A percentile compares a stretch with the other conserved stretches of the same genome.
Conservation (phyloP, 2,888 invertebrate species). For the Meliscaeva auricollis region DNA sequence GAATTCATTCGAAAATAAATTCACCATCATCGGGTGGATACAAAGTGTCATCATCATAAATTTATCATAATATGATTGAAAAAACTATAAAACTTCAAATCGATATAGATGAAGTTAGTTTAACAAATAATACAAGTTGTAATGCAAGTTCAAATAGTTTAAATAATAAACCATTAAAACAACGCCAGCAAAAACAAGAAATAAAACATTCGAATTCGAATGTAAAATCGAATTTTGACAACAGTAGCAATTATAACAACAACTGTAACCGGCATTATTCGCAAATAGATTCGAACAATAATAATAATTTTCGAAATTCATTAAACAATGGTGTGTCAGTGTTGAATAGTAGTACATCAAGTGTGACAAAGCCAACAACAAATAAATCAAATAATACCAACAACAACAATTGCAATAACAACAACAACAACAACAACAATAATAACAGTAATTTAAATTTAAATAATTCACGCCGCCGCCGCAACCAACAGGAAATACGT, state of each 20-base stretch:
- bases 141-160: constrained; percentile 66
- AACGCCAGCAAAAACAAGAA: constrained; percentile 11
- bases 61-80: constrained; percentile 72
- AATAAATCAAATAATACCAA: constrained; percentile 40
- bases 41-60: constrained; percentile 30
- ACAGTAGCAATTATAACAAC: too few relatives aligned
- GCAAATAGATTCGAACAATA: constrained; percentile 70
- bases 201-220: constrained; percentile 28
- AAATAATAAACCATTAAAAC: constrained; percentile 46
- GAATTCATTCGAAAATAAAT: constrained; percentile 25
- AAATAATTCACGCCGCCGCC: constrained; percentile 78
- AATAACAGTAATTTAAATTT: constrained; percentile 21
- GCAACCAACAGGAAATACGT: constrained; percentile 80
- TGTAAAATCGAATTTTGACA: constrained; percentile 51
- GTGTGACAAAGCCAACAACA: constrained; percentile 23
- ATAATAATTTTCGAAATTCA: constrained; percentile 38
- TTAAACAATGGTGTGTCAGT: background rate
- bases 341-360: constrained; percentile 26
- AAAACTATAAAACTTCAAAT: constrained; percentile 60
- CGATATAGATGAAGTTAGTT: constrained; percentile 63
- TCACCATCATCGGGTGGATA: constrained; percentile 3
- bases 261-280: constrained; percentile 76
- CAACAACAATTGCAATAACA: constrained; percentile 23
- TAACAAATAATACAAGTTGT: constrained; percentile 56
- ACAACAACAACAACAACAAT: constrained; percentile 20